These are phyloP conservation scores for Seira sanloemensis DNA, from an alignment of 2,888 invertebrate genomes.

Conservation along the genomic window DNA sequence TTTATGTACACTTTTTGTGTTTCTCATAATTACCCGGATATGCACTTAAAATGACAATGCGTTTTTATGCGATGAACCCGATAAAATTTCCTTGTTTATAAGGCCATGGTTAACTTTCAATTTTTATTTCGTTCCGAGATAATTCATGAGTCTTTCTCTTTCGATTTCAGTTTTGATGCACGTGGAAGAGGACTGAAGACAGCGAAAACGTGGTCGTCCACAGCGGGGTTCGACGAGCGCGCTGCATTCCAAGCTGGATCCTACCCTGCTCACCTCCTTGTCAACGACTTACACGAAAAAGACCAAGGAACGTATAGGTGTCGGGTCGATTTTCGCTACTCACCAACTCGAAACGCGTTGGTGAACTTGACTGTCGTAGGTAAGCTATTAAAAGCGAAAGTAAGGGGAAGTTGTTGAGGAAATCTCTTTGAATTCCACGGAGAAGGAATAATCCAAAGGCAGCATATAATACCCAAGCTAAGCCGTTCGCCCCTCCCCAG, in stretches of 20 bases:
- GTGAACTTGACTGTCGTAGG: conserved; percentile 86
- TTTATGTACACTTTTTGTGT: not conserved
- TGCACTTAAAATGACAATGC: not conserved
- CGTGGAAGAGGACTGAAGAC: conserved; percentile 79
- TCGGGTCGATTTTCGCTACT: conserved; percentile 85
- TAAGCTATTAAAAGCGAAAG: conserved; percentile 76
- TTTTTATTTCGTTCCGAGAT: too few relatives aligned
- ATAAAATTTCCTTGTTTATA: too few relatives aligned
- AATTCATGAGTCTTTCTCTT: conserved; percentile 72
- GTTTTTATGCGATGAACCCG: too few relatives aligned
- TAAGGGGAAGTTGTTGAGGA: not conserved
- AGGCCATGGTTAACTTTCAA: too few relatives aligned
- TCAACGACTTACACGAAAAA: conserved; percentile 79
- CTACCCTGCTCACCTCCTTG: conserved; percentile 80
- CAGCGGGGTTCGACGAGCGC: conserved; percentile 79
- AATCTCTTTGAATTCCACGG: not conserved
- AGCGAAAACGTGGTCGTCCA: conserved; percentile 80
- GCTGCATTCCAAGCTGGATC: conserved; percentile 80
- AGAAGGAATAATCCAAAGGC: too few relatives aligned
- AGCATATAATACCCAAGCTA: not conserved
- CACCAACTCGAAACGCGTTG: conserved; percentile 84
- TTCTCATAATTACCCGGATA: not conserved
- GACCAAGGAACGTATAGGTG: conserved; percentile 83
- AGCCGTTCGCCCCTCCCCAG: not conserved
- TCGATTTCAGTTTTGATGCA: conserved; percentile 80